phyloP scores from a whole-genome alignment of 1,140 invertebrate species.

The Bombus impatiens region DNA sequence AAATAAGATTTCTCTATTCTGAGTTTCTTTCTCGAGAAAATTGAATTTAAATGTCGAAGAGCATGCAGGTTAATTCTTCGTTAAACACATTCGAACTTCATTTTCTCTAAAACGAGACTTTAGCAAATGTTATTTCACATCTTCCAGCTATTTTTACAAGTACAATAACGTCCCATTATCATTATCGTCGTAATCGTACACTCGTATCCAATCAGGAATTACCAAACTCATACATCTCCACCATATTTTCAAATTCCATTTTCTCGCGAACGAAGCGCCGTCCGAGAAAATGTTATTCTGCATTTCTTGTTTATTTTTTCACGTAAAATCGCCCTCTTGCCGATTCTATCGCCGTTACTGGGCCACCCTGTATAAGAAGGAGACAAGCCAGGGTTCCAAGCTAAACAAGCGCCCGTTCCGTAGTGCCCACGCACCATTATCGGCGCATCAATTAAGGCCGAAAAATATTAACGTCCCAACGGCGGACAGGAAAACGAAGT shows the following conservation, averaged over 20 bases:
- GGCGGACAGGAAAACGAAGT: slow-evolving; percentile 45
- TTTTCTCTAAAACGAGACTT: not conserved
- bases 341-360: not conserved
- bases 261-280: not conserved
- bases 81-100: not conserved
- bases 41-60: no score
- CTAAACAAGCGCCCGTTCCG: not conserved
- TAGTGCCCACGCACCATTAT: slow-evolving; percentile 46
- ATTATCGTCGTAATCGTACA: no score
- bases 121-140: not conserved
- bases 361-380: not conserved
- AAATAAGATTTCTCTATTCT: not conserved
- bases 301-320: not conserved
- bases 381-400: not conserved
- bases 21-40: not conserved
- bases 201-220: no score
- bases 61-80: no score
- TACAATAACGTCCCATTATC: not conserved
- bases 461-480: slow-evolving; percentile 39
- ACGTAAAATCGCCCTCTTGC: not conserved
- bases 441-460: slow-evolving; percentile 58
- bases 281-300: not conserved
- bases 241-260: not conserved
- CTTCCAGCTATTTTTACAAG: not conserved
- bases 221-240: no score